These are phyloP conservation scores for Cebidichthys violaceus DNA, from an alignment of 2,113 vertebrate species.

Conservation along the genomic window DNA sequence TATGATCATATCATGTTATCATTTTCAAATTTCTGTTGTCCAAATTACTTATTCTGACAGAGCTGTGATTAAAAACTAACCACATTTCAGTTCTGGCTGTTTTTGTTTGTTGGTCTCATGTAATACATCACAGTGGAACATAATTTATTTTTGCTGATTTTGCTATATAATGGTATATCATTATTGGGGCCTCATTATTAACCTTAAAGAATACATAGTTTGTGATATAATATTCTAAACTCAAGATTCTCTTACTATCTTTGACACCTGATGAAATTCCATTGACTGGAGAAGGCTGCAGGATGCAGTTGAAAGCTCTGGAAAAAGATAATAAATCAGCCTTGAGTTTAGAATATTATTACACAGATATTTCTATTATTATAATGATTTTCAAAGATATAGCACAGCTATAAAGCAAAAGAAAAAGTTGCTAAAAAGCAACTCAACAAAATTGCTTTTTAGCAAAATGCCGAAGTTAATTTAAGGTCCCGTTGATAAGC, in stretches of 20 bases:
- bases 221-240: neutral
- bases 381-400: neutral
- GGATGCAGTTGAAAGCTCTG: neutral
- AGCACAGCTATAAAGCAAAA: neutral
- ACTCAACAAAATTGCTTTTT: no score
- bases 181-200: neutral
- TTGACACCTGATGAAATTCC: neutral
- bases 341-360: neutral
- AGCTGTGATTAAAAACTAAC: neutral
- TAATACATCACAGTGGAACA: neutral
- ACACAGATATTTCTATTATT: neutral
- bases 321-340: neutral
- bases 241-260: neutral
- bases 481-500: neutral
- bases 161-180: neutral
- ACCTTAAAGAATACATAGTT: neutral
- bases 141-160: neutral
- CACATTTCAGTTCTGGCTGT: neutral
- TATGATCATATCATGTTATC: neutral
- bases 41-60: neutral
- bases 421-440: neutral
- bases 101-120: neutral
- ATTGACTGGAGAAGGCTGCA: neutral
- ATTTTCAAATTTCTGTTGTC: neutral
- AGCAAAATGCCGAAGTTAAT: neutral